Evolutionary conservation across 92 coral and sea anemone genomes (phyloP).

Genomic region (Desmophyllum pertusum): DNA sequence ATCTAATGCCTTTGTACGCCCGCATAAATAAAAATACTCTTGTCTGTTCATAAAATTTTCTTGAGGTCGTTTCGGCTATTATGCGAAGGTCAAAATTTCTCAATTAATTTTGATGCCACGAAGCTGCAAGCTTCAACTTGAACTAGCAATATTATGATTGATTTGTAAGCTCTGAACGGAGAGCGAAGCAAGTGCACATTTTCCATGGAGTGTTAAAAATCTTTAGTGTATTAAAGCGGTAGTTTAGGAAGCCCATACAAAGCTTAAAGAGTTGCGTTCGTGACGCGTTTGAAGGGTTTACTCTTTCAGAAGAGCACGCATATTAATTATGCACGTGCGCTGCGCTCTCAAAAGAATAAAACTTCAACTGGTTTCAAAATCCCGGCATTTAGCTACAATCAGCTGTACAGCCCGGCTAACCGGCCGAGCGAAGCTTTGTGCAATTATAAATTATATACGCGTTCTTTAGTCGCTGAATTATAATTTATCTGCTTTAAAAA

Average conservation of each 20-base stretch:
- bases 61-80: not conserved
- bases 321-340: not conserved
- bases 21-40: not conserved
- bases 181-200: not conserved
- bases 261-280: not conserved
- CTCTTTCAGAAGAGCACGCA: slow-evolving; percentile 8
- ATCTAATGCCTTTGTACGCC: slow-evolving; percentile 17
- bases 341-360: not conserved
- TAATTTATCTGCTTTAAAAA: not conserved
- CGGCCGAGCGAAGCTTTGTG: not conserved
- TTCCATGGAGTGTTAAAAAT: not conserved
- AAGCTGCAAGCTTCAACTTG: not conserved
- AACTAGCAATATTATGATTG: not conserved
- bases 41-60: not conserved
- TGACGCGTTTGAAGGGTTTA: slow-evolving; percentile 3
- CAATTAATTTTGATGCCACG: not conserved
- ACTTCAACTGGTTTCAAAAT: not conserved
- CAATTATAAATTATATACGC: not conserved
- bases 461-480: not conserved
- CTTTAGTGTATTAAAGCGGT: not conserved
- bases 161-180: not conserved
- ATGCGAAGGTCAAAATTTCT: not conserved
- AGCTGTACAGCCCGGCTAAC: not conserved
- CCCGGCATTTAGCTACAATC: not conserved
- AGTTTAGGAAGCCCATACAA: not conserved